phyloP scores from a whole-genome alignment of 2,113 vertebrate species.

The Aphyosemion australe region DNA sequence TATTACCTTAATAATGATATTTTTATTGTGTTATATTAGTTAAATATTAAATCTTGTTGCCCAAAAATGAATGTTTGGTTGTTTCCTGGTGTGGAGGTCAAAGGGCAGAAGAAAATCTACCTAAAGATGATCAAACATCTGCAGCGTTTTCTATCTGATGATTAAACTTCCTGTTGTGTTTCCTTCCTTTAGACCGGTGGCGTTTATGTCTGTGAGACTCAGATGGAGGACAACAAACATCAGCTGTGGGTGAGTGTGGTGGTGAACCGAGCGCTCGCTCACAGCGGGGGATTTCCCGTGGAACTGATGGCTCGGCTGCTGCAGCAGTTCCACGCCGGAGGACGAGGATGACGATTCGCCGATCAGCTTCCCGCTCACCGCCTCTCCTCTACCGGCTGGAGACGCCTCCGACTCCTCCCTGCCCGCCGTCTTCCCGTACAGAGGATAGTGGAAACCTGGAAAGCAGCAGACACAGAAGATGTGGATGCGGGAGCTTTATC shows the following conservation, averaged over 20 bases:
- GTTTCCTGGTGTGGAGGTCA: too few relatives aligned
- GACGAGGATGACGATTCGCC: slow-evolving; percentile 79
- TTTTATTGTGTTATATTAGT: too few relatives aligned
- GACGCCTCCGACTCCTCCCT: slow-evolving; percentile 93
- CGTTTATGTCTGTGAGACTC: too few relatives aligned
- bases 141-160: too few relatives aligned
- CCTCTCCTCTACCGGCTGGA: slow-evolving; percentile 84
- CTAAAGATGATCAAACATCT: too few relatives aligned
- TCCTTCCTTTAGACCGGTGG: too few relatives aligned
- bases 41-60: too few relatives aligned
- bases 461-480: not conserved
- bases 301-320: slow-evolving; percentile 91
- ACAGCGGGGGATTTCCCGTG: slow-evolving; percentile 94
- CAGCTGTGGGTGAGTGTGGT: not conserved
- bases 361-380: slow-evolving; percentile 83
- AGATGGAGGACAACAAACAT: too few relatives aligned
- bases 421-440: slow-evolving; percentile 97
- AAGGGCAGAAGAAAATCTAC: too few relatives aligned
- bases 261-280: slow-evolving; percentile 59
- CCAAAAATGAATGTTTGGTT: too few relatives aligned
- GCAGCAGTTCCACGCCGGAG: slow-evolving; percentile 91
- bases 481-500: not conserved
- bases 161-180: too few relatives aligned
- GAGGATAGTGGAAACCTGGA: slow-evolving; percentile 94
- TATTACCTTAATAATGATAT: too few relatives aligned